Conservation (phyloP, 2,113 vertebrate genomes). For the Colistium nudipinnis region DNA sequence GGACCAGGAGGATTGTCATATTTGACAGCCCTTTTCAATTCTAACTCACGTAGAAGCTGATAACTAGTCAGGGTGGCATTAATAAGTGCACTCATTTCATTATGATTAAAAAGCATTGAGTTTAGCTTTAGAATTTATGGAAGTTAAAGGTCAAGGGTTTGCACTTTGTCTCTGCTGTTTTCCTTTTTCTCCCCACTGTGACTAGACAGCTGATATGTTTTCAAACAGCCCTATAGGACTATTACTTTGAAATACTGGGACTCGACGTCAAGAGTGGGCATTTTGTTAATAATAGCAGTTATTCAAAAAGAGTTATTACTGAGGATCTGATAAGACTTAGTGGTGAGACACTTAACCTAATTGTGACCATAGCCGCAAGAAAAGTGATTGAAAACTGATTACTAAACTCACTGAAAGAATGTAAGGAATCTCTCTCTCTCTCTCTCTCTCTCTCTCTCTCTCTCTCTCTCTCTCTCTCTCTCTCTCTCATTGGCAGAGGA, state of each 20-base stretch:
- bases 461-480: too few species aligned
- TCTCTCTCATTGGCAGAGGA: conserved; percentile 19
- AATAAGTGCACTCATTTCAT: background rate
- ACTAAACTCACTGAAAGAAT: conserved; percentile 38
- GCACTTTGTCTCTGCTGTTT: background rate
- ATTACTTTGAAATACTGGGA: background rate
- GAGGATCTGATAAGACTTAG: conserved; percentile 20
- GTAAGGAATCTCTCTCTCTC: conserved; percentile 22
- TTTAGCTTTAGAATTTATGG: too few species aligned
- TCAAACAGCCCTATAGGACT: background rate
- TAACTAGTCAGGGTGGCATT: background rate
- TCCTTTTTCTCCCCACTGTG: background rate
- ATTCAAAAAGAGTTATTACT: conserved; percentile 8
- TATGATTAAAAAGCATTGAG: background rate
- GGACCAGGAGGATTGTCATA: background rate
- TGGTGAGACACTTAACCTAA: conserved; percentile 4
- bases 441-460: conserved; percentile 2
- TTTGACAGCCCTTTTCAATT: too few species aligned
- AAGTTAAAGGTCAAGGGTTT: background rate
- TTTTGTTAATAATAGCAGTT: conserved; percentile 4
- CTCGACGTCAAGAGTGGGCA: conserved; percentile 9
- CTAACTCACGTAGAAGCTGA: too few species aligned
- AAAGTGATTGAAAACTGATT: background rate
- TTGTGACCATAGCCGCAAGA: conserved; percentile 6
- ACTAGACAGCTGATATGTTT: background rate